Evolutionary conservation across 2,888 invertebrate species (phyloP).

Genomic region (Scaptomyza flava): DNA sequence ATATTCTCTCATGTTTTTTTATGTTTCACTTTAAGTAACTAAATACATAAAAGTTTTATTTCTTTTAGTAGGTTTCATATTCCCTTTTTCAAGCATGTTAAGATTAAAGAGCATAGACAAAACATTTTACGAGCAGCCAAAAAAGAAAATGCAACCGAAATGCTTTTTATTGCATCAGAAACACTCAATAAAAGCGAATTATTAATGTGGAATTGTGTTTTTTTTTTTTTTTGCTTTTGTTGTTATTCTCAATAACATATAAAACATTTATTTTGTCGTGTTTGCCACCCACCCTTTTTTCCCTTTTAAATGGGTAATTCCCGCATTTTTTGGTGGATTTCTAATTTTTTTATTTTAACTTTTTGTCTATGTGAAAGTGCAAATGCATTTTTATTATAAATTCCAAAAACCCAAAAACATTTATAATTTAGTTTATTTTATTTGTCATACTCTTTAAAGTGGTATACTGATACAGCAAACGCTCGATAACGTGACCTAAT

Average conservation of each 20-base stretch:
- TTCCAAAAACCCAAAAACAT: conserved; percentile 42
- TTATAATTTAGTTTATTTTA: conserved; percentile 13
- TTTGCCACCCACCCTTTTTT: background rate
- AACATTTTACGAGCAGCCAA: conserved; percentile 60
- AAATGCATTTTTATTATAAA: conserved; percentile 66
- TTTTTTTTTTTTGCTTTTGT: conserved; percentile 19
- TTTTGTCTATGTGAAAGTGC: conserved; percentile 27
- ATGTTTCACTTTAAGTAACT: too few species aligned
- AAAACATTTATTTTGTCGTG: conserved; percentile 24
- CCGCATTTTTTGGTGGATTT: conserved; percentile 8
- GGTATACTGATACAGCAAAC: too few species aligned
- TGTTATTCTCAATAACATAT: background rate
- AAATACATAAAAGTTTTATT: too few species aligned
- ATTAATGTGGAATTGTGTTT: conserved; percentile 58
- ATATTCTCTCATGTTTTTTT: too few species aligned
- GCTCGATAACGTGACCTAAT: too few species aligned
- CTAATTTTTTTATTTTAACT: conserved; percentile 7
- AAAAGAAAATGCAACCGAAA: conserved; percentile 57
- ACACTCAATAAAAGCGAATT: conserved; percentile 81
- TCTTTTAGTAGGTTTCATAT: background rate
- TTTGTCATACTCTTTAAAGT: background rate
- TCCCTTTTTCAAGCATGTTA: background rate
- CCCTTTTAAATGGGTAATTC: conserved; percentile 25
- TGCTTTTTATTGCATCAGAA: conserved; percentile 77
- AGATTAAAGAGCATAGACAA: conserved; percentile 19